phyloP scores from a whole-genome alignment of 2,113 vertebrate genomes.

The Tetrax tetrax region DNA sequence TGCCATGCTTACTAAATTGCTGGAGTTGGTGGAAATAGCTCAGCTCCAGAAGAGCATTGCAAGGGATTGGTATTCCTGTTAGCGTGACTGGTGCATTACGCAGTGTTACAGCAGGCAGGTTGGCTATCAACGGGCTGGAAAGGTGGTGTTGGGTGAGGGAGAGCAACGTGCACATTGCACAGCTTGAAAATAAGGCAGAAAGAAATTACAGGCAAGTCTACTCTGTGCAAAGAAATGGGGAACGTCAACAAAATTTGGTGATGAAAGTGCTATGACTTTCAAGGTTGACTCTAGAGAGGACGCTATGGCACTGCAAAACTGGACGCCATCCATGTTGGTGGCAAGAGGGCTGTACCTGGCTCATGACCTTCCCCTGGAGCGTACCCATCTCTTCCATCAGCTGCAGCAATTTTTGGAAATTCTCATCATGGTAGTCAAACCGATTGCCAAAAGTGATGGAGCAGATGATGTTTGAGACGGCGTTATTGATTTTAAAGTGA shows the following conservation, averaged over 20 bases:
- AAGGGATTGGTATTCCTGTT: neutral
- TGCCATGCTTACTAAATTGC: neutral
- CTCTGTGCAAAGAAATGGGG: neutral
- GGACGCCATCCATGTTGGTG: fast-evolving
- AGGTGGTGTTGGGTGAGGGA: neutral
- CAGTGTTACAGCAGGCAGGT: fast-evolving
- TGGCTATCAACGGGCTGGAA: neutral
- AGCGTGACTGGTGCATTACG: neutral
- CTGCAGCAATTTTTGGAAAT: conserved; percentile 76
- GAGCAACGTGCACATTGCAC: neutral
- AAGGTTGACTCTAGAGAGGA: neutral
- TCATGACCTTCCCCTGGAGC: neutral
- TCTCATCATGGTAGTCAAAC: conserved; percentile 82
- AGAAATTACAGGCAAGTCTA: neutral
- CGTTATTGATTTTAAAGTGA: conserved; percentile 72
- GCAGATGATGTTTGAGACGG: conserved; percentile 83
- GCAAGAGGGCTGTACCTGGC: conserved; percentile 56
- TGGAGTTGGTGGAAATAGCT: neutral
- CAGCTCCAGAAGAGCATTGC: neutral
- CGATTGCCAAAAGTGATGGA: conserved; percentile 83
- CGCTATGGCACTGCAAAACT: neutral
- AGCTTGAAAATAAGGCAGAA: neutral
- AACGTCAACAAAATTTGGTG: neutral
- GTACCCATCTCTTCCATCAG: conserved; percentile 49
- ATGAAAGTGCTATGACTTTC: fast-evolving